phyloP scores from a whole-genome alignment of 1,140 invertebrate species.

The Zaprionus ghesquierei region DNA sequence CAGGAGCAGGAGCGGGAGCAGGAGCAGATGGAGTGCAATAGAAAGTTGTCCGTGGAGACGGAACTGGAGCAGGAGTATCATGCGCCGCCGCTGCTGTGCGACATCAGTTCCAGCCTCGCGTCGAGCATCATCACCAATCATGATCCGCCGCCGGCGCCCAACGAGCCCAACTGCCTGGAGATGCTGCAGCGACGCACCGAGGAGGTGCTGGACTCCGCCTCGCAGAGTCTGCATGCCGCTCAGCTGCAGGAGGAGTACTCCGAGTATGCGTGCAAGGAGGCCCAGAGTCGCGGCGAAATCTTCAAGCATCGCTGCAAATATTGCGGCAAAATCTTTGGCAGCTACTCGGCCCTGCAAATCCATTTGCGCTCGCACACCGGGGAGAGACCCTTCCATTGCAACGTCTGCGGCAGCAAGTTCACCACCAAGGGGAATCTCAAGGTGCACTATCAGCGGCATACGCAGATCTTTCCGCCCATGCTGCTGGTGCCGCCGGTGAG shows the following conservation, averaged over 20 bases:
- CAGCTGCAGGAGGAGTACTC: constrained; percentile 92
- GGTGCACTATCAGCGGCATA: constrained; percentile 98
- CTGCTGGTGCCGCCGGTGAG: constrained; percentile 84
- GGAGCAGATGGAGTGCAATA: constrained; percentile 35
- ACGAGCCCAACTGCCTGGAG: constrained; percentile 94
- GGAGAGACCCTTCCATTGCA: constrained; percentile 98
- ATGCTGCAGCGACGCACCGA: constrained; percentile 95
- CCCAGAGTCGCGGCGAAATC: constrained; percentile 89
- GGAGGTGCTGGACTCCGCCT: constrained; percentile 95
- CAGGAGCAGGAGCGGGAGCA: too few relatives aligned
- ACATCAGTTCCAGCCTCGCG: constrained; percentile 87
- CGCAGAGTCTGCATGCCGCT: constrained; percentile 92
- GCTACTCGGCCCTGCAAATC: constrained; percentile 97
- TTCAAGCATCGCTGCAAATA: constrained; percentile 98
- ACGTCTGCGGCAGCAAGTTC: constrained; percentile 98
- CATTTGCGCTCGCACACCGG: constrained; percentile 98
- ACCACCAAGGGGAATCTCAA: constrained; percentile 99
- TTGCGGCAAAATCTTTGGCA: constrained; percentile 99
- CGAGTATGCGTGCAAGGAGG: constrained; percentile 85
- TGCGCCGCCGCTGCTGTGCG: constrained; percentile 62
- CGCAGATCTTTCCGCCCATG: constrained; percentile 91
- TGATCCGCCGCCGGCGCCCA: constrained; percentile 87
- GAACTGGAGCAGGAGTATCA: constrained; percentile 40
- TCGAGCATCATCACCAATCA: constrained; percentile 94
- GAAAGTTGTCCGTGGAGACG: constrained; percentile 13